Evolutionary conservation across 1,140 invertebrate genomes (phyloP).

Genomic region (Drosophila pseudoananassae): DNA sequence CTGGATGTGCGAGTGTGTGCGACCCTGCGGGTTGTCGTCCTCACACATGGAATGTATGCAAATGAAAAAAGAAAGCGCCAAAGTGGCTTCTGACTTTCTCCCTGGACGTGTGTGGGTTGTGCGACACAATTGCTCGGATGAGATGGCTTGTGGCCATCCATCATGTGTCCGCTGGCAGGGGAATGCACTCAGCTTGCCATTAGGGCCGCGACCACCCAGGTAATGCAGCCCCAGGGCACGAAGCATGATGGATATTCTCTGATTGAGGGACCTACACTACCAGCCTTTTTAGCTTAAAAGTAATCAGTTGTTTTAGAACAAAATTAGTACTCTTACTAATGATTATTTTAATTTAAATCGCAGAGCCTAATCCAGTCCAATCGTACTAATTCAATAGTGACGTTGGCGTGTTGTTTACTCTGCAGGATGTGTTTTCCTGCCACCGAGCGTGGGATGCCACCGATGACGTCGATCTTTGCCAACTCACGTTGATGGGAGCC

Average conservation of each 20-base stretch:
- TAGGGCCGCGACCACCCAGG: slow-evolving; percentile 12
- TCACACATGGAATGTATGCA: slow-evolving; percentile 46
- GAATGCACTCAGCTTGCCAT: slow-evolving; percentile 66
- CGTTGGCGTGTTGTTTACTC: slow-evolving; percentile 33
- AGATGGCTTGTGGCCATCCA: slow-evolving; percentile 34
- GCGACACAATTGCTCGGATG: slow-evolving; percentile 8
- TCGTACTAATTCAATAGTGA: slow-evolving; percentile 26
- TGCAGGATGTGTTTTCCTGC: slow-evolving; percentile 7
- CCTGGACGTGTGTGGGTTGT: slow-evolving; percentile 5
- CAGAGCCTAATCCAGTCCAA: slow-evolving; percentile 14
- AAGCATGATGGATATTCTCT: neutral
- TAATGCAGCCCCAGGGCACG: slow-evolving; percentile 18
- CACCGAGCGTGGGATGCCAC: slow-evolving; percentile 20
- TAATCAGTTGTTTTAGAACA: no score
- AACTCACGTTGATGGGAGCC: slow-evolving; percentile 10
- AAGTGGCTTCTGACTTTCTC: slow-evolving; percentile 39
- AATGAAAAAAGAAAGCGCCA: slow-evolving; percentile 45
- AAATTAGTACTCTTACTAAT: neutral
- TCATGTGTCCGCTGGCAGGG: slow-evolving; percentile 41
- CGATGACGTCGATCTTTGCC: slow-evolving; percentile 33
- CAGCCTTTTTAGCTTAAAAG: neutral
- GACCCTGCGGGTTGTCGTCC: slow-evolving; percentile 42
- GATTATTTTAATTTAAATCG: neutral
- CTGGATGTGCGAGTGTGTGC: slow-evolving; percentile 16
- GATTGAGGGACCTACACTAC: neutral